Percentiles rank a stretch among this genome's conserved stretches.
phyloP scores from a whole-genome alignment of 2,113 vertebrate species.

The Chrysochloris asiatica region DNA sequence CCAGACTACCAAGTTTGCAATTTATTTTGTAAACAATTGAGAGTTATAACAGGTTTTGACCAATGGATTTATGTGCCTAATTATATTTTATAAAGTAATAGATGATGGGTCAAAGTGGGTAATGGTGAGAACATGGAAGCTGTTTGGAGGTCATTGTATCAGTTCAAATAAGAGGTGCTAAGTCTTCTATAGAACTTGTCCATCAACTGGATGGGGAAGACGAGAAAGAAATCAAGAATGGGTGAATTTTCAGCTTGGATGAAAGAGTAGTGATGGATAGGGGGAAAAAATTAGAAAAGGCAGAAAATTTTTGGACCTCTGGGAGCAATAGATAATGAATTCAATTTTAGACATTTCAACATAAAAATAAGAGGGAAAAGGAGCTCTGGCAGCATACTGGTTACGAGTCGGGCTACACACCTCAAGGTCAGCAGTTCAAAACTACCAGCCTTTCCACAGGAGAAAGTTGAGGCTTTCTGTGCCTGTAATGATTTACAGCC shows the following conservation, averaged over 20 bases:
- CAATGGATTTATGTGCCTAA: neutral
- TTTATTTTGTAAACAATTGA: conserved; percentile 45
- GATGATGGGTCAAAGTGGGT: neutral
- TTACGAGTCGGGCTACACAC: too few relatives aligned
- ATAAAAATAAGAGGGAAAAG: conserved; percentile 28
- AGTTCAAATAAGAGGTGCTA: conserved; percentile 7
- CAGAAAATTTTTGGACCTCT: neutral
- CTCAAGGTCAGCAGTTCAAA: too few relatives aligned
- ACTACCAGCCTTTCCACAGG: too few relatives aligned
- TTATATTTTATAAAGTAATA: neutral
- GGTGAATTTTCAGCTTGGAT: neutral
- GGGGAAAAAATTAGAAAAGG: neutral
- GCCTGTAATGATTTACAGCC: too few relatives aligned
- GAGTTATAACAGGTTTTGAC: conserved; percentile 39
- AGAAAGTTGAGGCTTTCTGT: too few relatives aligned
- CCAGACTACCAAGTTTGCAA: neutral
- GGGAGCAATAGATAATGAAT: neutral
- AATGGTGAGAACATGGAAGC: neutral
- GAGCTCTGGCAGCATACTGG: too few relatives aligned
- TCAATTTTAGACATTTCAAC: conserved; percentile 27
- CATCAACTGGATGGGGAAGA: neutral
- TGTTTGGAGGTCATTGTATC: conserved; percentile 7
- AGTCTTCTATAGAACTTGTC: neutral
- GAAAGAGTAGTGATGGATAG: neutral
- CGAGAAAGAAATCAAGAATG: neutral